Evolutionary conservation across 2,888 invertebrate genomes (phyloP).

Genomic region (Cheiracanthium punctorium): DNA sequence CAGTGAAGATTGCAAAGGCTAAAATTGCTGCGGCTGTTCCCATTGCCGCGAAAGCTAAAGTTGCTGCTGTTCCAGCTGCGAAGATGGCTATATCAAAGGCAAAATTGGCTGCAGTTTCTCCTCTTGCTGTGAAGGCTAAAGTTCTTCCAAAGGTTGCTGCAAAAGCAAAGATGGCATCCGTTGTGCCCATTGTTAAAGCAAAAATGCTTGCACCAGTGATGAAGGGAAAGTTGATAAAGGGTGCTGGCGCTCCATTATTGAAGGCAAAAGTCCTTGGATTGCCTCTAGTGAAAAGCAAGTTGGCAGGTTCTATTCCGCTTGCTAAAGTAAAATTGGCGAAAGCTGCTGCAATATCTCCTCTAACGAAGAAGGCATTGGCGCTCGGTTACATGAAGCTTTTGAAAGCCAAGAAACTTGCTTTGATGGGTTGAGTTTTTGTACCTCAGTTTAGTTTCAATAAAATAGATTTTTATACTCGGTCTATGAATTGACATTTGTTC

Average conservation of each 20-base stretch:
- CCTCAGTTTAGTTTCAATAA: too few species aligned
- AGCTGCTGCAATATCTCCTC: slow-evolving; percentile 44
- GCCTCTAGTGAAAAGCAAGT: slow-evolving; percentile 11
- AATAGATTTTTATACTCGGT: too few species aligned
- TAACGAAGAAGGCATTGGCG: slow-evolving; percentile 62
- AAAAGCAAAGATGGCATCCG: slow-evolving; percentile 5
- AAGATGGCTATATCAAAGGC: not conserved
- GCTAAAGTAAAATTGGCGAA: slow-evolving; percentile 24
- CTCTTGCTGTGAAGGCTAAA: not conserved
- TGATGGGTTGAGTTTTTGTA: slow-evolving; percentile 60
- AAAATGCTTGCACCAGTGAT: slow-evolving; percentile 5
- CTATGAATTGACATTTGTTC: too few species aligned
- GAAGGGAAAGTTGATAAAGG: not conserved
- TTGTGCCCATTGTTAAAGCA: slow-evolving; percentile 20
- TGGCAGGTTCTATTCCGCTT: slow-evolving; percentile 3
- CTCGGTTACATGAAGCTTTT: slow-evolving; percentile 48
- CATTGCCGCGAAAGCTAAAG: not conserved
- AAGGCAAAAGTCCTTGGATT: slow-evolving; percentile 25
- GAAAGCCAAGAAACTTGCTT: slow-evolving; percentile 53
- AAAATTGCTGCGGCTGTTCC: not conserved
- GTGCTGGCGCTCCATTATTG: not conserved
- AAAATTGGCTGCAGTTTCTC: slow-evolving; percentile 1
- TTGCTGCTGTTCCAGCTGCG: not conserved
- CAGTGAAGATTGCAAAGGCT: not conserved
- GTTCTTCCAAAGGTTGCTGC: not conserved